Percentiles rank a stretch among this genome's conserved stretches.
Conservation (phyloP, 1,140 invertebrate genomes). For the Bombus waltoni region DNA sequence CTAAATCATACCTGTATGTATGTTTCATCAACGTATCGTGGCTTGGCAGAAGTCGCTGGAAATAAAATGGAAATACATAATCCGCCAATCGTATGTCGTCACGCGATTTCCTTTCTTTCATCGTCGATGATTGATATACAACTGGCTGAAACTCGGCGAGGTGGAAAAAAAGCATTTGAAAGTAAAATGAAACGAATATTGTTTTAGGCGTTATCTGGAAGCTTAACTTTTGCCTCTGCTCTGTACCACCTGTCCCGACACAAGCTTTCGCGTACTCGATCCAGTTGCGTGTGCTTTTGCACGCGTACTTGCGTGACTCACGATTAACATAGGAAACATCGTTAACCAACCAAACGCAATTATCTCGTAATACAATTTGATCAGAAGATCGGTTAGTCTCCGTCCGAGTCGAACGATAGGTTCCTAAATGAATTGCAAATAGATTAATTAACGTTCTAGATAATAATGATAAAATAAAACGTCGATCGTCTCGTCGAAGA, state of each 20-base stretch:
- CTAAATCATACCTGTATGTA: neutral
- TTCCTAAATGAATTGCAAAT: too few relatives aligned
- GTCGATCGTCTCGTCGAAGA: too few relatives aligned
- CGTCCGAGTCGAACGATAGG: neutral
- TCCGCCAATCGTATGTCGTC: neutral
- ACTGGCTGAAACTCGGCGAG: neutral
- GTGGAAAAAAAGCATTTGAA: neutral
- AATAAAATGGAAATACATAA: neutral
- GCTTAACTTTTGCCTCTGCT: neutral
- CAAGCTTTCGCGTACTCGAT: slow-evolving; percentile 15
- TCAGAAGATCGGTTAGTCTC: neutral
- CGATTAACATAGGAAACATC: slow-evolving; percentile 25
- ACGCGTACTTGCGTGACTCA: slow-evolving; percentile 21
- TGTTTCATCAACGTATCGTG: neutral
- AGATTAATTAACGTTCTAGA: too few relatives aligned
- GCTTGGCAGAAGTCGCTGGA: neutral
- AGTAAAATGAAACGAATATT: slow-evolving; percentile 18
- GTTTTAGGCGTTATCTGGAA: neutral
- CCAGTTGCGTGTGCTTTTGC: slow-evolving; percentile 33
- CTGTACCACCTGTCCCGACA: slow-evolving; percentile 11
- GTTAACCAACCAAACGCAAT: neutral
- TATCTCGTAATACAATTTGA: neutral
- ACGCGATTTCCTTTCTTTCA: neutral
- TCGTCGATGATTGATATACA: neutral
- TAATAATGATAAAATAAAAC: too few relatives aligned